Base-by-base conservation (phyloP, 2,888 invertebrate genomes). In the Nephrotoma guestfalica region DNA sequence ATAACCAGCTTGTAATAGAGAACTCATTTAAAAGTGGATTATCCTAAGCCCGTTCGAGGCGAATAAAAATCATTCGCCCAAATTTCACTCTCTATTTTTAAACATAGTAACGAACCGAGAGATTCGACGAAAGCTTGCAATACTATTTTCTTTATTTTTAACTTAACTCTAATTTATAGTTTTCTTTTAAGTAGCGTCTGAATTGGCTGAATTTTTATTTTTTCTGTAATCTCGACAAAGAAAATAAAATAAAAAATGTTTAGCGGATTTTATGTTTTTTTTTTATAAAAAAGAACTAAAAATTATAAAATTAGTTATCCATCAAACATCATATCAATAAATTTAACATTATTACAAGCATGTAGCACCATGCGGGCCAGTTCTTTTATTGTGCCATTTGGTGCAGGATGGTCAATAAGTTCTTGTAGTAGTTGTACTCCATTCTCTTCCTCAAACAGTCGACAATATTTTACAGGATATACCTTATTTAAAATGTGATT, bases 391-490 rank as follows among this genome's bases (percentile, higher is more conserved):
- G 93, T 91, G 6, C 91, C 90, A 89, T 95, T 95, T 0, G 96
- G 94, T 87, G 92, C 91, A 30, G 94, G 93, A 90, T 95, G 94
- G 9, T 91, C 90, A 15, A 96, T 91, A 86, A 97, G 91, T 88
- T 94, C 93, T 87, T 94, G 92, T 83, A 99, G 92, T 87, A 97
- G 92, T 71, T 92, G 92, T 86, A 97, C 90, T 0, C 99, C 99
- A 47, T 96, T 96, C 92, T 99, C 99, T 84, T 94, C 93, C 89
- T 96, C 95, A 84, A 99, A 95, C 89, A 98, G 93, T 88, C 93
- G 93, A 91, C 98, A 99, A 92, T 99, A 99, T 92, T 98, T 98
- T 87, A 95, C 95, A 71, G 98, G 91, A 89, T 92, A 92, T 2
- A 92, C 91, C 98, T 98, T 91, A 5, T 88, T 87, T 42, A 13